Evolutionary conservation across 2,113 vertebrate species (phyloP).

Genomic region (Etheostoma spectabile): DNA sequence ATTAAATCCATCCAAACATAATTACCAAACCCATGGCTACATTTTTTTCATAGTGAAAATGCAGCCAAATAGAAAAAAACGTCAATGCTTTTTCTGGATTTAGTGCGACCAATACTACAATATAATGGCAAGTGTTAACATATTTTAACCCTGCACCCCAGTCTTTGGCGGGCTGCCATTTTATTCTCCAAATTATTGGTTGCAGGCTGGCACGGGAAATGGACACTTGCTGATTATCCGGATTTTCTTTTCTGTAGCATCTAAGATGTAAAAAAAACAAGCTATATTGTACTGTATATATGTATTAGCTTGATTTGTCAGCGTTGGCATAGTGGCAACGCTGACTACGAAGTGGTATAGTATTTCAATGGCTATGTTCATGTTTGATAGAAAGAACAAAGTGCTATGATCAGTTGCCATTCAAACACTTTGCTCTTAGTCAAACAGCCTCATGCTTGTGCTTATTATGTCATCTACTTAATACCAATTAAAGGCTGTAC

Average conservation of each 20-base stretch:
- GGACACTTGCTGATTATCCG: background rate
- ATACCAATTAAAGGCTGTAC: conserved; percentile 61
- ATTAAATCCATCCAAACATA: background rate
- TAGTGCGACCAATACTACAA: background rate
- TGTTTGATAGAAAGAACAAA: conserved; percentile 61
- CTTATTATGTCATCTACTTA: conserved; percentile 67
- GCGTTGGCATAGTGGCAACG: conserved; percentile 26
- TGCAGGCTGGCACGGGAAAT: conserved; percentile 1
- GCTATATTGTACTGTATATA: background rate
- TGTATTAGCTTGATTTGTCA: conserved; percentile 6
- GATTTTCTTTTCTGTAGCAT: conserved; percentile 7
- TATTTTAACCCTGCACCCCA: conserved; percentile 12
- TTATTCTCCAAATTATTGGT: conserved; percentile 28
- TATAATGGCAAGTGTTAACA: conserved; percentile 10
- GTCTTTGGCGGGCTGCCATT: conserved; percentile 44
- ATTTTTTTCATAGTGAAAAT: background rate
- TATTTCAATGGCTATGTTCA: conserved; percentile 40
- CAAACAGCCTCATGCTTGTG: conserved; percentile 38
- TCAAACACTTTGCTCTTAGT: conserved; percentile 55
- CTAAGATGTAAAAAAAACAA: background rate
- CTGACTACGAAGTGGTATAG: conserved; percentile 3
- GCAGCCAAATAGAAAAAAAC: background rate
- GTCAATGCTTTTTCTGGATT: background rate
- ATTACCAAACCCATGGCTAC: background rate
- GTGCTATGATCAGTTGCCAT: conserved; percentile 50